Evolutionary conservation across 2,888 invertebrate species (phyloP), one percentile per base, ranked within the genome.

Genomic region (Cinara cedri): DNA sequence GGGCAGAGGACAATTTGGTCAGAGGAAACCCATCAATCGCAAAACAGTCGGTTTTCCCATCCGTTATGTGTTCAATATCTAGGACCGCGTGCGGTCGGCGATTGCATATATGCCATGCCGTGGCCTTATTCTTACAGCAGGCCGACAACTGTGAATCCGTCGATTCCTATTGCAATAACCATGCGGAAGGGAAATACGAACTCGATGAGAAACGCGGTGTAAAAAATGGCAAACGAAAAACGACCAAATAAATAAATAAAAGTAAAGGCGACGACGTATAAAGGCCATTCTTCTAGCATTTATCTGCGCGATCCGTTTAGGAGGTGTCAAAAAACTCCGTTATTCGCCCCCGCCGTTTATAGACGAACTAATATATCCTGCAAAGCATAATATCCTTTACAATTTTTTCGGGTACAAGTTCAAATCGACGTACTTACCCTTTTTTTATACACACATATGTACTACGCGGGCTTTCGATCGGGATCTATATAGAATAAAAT

Each of bases 51-150:
- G 44, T 76, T 34, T 34, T 65, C 42, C 44, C 66, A 57, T 76
- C 75, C 66, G 55, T 76, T 76, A 76, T n/a, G 75, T 24, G 75
- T 55, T 76, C 75, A 55, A 76, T 76, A 44, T 26, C 55, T n/a
- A 55, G 55, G 46, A 55, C 62, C 19, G 9, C 49, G 51, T 19
- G 42, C 66, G 75, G 66, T 66, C 55, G 34, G 42, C 66, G 75
- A 76, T 66, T 66, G 55, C 66, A 4, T 34, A 34, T 34, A 4
- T 6, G 3, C 49, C n/a, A n/a, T 16, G 19, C n/a, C 16, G 74
- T 16, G 19, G 55, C 26, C 46, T 44, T 4, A 4, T 76, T 66
- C 55, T n/a, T n/a, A n/a, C n/a, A 24, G 55, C 26, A 55, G 63
- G n/a, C 54, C 34, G n/a, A 55, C 54, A 72, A 72, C 72, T 34